phyloP scores from a whole-genome alignment of 2,888 invertebrate genomes.

The Epistrophe grossulariae region DNA sequence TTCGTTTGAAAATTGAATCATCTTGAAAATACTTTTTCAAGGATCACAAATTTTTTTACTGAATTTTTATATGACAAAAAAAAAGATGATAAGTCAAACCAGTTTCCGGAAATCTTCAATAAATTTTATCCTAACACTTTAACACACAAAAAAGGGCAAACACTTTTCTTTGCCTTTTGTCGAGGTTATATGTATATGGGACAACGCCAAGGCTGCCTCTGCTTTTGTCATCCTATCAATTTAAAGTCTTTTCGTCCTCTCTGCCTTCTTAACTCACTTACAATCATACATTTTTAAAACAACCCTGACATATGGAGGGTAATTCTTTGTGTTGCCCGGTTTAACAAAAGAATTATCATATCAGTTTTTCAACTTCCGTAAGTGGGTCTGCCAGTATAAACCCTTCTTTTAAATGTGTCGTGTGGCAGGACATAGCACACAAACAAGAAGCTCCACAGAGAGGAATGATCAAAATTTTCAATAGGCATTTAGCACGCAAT shows the following conservation, averaged over 20 bases:
- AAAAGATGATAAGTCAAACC: slow-evolving; percentile 42
- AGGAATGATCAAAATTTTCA: slow-evolving; percentile 79
- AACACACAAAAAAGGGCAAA: slow-evolving; percentile 25
- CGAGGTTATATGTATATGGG: neutral
- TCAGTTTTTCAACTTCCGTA: slow-evolving; percentile 58
- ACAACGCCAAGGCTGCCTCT: slow-evolving; percentile 10
- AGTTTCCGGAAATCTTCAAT: slow-evolving; percentile 37
- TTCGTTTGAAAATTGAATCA: slow-evolving; percentile 42
- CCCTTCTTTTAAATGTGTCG: slow-evolving; percentile 49
- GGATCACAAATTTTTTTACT: slow-evolving; percentile 42
- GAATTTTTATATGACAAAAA: slow-evolving; percentile 2
- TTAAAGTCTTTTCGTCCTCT: slow-evolving; percentile 19
- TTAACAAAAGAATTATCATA: slow-evolving; percentile 73
- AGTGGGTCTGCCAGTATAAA: slow-evolving; percentile 56
- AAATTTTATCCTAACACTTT: slow-evolving; percentile 40
- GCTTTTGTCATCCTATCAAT: slow-evolving; percentile 17
- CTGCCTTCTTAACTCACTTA: slow-evolving; percentile 14
- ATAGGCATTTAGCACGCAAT: slow-evolving; percentile 81
- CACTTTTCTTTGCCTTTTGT: neutral
- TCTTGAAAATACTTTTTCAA: slow-evolving; percentile 46
- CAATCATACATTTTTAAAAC: slow-evolving; percentile 42
- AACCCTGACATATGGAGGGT: slow-evolving; percentile 50
- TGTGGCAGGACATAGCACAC: slow-evolving; percentile 71
- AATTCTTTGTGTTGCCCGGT: slow-evolving; percentile 62
- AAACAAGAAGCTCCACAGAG: slow-evolving; percentile 79